Percentiles rank a stretch among this genome's conserved stretches.
phyloP scores from a whole-genome alignment of 2,113 vertebrate species.

The Tenebrosternarchus preto region DNA sequence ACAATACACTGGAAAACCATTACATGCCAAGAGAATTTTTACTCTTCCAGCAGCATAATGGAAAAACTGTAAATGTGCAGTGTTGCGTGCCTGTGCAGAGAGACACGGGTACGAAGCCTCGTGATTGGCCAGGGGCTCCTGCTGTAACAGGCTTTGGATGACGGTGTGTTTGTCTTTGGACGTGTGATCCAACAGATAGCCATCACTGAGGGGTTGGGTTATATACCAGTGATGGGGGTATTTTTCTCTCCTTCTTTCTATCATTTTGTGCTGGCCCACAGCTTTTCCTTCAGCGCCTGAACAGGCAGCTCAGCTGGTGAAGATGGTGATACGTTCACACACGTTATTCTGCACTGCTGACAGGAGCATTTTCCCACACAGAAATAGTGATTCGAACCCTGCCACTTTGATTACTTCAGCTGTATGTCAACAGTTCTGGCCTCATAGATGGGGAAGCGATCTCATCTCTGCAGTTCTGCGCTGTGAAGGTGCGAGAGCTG shows the following conservation, averaged over 20 bases:
- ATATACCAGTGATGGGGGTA: constrained; percentile 24
- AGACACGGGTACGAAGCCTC: constrained; percentile 71
- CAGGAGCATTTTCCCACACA: constrained; percentile 66
- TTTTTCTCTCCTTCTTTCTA: not conserved
- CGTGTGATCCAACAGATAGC: constrained; percentile 66
- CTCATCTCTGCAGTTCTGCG: constrained; percentile 65
- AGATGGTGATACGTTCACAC: too few species aligned
- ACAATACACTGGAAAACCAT: constrained; percentile 78
- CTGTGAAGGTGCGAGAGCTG: constrained; percentile 68
- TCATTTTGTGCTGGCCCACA: constrained; percentile 56
- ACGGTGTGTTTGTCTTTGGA: constrained; percentile 69
- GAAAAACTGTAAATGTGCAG: too few species aligned
- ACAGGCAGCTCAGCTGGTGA: constrained; percentile 71
- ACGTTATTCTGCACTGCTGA: constrained; percentile 66
- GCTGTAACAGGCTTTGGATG: constrained; percentile 68
- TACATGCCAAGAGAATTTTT: constrained; percentile 76
- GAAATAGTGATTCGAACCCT: constrained; percentile 67
- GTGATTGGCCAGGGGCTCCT: constrained; percentile 61
- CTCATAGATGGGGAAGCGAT: constrained; percentile 62
- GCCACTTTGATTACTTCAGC: constrained; percentile 60
- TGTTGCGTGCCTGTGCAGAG: constrained; percentile 74
- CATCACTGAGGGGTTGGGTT: constrained; percentile 45
- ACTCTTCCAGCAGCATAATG: constrained; percentile 39
- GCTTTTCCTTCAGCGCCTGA: constrained; percentile 70
- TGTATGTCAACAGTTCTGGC: constrained; percentile 61